Evolutionary conservation across 1,140 invertebrate species (phyloP), one percentile per base, ranked within the genome.

Genomic region (Solenopsis invicta): DNA sequence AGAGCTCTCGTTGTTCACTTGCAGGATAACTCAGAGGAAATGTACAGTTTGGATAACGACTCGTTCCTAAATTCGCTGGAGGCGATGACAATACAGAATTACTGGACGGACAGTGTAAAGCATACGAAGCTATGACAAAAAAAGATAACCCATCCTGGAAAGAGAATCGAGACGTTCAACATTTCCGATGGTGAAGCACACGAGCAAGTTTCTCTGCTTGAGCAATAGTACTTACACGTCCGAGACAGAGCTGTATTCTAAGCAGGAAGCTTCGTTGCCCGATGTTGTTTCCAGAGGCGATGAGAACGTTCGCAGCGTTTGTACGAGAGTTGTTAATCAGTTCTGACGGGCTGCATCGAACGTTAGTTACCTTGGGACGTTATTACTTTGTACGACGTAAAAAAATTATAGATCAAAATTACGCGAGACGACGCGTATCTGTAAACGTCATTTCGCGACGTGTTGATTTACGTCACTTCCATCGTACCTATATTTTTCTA

Each of bases 51-150:
- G 95, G 98, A 98, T 95, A 98, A 98, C 93, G 98, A 98, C 94
- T 98, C 98, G 84, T 98, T 98, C 95, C 96, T 98, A 72, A 98
- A 98, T 95, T 98, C 98, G 76, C 94, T 98, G 87, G 98, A 98
- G 95, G 98, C 98, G 75, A 98, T 98, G 98, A 98, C 98, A 91
- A 98, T 98, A 94, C 98, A 98, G 94, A 98, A 98, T 95, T 98
- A 98, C 93, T 98, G 98, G 98, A 98, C 98, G 72, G 98, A 98
- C 94, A 98, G 97, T 91, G 98, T 98, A 67, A 98, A 98, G 94
- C 98, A 98, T 95, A 98, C 98, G 91, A 98, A 98, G 95, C 96
- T 98, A 94, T 98, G 97, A 96, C 93, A 90, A 91, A 92, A 92
- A 48, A 86, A 90, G 87, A 88, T 87, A 91, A 89, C 78, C 21